Evolutionary conservation across 30 jellyfish, hydroid and myxozoan genomes (phyloP).

Genomic region (Rhopilema esculentum): DNA sequence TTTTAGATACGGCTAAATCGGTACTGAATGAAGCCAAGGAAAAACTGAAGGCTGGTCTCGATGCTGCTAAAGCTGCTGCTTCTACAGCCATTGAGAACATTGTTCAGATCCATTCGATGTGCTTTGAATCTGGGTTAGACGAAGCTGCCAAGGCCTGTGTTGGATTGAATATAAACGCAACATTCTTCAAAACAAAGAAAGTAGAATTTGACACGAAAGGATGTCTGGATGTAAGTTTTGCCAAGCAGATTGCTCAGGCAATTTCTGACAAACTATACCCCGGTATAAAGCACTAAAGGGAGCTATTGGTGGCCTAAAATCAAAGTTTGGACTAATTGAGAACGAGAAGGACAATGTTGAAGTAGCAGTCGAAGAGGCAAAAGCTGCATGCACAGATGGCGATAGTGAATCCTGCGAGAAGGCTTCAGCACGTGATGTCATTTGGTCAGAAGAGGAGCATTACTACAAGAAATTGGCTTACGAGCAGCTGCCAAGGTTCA

Average conservation of each 20-base stretch:
- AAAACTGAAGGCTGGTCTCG: conserved; percentile 68
- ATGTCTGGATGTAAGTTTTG: conserved; percentile 75
- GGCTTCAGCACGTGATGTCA: conserved; percentile 12
- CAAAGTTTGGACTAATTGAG: conserved; percentile 59
- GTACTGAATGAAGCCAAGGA: conserved; percentile 38
- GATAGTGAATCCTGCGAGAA: conserved; percentile 23
- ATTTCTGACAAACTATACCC: conserved; percentile 80
- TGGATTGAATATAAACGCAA: conserved; percentile 54
- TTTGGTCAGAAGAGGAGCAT: conserved; percentile 61
- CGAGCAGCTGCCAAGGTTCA: conserved; percentile 71
- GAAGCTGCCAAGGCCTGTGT: conserved; percentile 87
- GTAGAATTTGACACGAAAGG: conserved; percentile 60
- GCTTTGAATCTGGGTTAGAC: conserved; percentile 64
- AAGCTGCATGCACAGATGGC: conserved; percentile 40
- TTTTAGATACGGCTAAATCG: conserved; percentile 57
- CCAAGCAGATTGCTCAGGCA: conserved; percentile 67
- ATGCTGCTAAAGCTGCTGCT: conserved; percentile 76
- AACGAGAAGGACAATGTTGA: conserved; percentile 57
- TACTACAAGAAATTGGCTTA: conserved; percentile 62
- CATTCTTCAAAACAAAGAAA: conserved; percentile 52
- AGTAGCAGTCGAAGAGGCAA: conserved; percentile 53
- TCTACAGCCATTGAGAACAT: conserved; percentile 61
- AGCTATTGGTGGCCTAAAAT: conserved; percentile 32
- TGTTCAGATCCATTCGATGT: conserved; percentile 70
- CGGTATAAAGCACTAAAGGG: conserved; percentile 74